Evolutionary conservation across 2,888 invertebrate genomes (phyloP), one percentile per base, ranked within the genome.

Genomic region (Eupithecia dodoneata): DNA sequence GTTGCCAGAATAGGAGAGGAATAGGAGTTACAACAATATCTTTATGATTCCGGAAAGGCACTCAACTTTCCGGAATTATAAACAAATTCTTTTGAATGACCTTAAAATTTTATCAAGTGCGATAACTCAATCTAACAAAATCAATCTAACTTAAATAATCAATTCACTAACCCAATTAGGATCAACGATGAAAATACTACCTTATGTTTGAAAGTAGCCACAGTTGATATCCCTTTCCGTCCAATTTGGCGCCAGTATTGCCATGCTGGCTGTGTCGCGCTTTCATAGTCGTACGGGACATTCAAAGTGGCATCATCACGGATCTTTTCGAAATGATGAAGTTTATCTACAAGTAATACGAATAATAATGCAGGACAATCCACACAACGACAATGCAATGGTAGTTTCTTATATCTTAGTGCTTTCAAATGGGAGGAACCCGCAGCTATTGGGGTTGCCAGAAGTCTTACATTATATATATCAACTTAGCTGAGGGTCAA

Each of bases 211-310:
- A 80, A 92, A 0, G 94, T 94, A 10, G 94, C 94, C 0, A 94
- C 91, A 0, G 91, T 88, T 0, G 94, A 91, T n/a, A 94, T 93
- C 9, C 93, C 93, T 47, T 83, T 90, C 41, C 85, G 88, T 30
- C 93, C 93, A 0, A 91, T 55, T 30, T 89, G 90, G 71, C 94
- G 76, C 94, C 94, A 94, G 80, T 90, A 94, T 81, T 93, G 92
- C 92, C 93, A 94, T 0, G 94, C 89, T 0, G 94, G 94, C 30
- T 94, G 94, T 0, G 90, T 92, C 0, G 94, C 94, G 80, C 94
- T 94, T 0, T 83, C 74, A 73, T 88, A 94, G 80, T 94, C 94
- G 73, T 94, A 94, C 0, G 92, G 88, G 4, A 94, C 7, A 0
- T 88, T 78, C 0, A 94, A 75, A 0, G 93, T 93, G 0, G 93